Base-by-base conservation (phyloP, 2,113 vertebrate species). In the Onychostruthus taczanowskii region DNA sequence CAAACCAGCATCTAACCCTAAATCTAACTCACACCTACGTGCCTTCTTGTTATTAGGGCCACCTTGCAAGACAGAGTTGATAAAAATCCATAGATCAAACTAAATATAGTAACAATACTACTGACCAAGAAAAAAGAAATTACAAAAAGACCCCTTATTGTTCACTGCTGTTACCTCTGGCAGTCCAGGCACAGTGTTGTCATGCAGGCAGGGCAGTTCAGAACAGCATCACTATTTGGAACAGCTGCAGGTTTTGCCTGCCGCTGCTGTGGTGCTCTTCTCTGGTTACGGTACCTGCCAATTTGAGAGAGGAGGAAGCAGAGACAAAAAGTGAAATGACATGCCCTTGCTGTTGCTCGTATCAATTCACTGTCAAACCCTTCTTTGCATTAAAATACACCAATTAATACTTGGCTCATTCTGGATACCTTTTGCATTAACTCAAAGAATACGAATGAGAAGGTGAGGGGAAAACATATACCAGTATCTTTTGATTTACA, bases 161-260 rank as follows among this genome's bases (percentile, higher is more conserved):
- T 64, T 91, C 44, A 67, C 27, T 35, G 41, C 19, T 61, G 5
- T 97, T 98, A 99, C 99, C 99, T 99, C 94, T 99, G 99, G 85
- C 99, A 99, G 95, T 99, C 99, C 89, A 99, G 97, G 87, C 99
- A 99, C 19, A 99, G 96, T 0, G 99, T 99, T 7, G 98, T 99
- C 99, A 99, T 99, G 95, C 99, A 99, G 49, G 99, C 98, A 26
- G 99, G 99, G 84, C 99, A 99, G 96, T 99, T 99, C 84, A 99
- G 97, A 58, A 99, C 96, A 46, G 99, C 99, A 64, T 99, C 99
- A 19, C 99, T 99, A 44, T 94, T 98, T 31, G 98, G 98, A 70
- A 98, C 96, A 55, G 95, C 91, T 50, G 84, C 76, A 75, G 83
- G 82, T 68, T 88, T 95, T 53, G 35, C 6, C 28, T 88, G 97